Evolutionary conservation across 2,888 invertebrate genomes (phyloP).

Genomic region (Listrodromus nycthemerus): DNA sequence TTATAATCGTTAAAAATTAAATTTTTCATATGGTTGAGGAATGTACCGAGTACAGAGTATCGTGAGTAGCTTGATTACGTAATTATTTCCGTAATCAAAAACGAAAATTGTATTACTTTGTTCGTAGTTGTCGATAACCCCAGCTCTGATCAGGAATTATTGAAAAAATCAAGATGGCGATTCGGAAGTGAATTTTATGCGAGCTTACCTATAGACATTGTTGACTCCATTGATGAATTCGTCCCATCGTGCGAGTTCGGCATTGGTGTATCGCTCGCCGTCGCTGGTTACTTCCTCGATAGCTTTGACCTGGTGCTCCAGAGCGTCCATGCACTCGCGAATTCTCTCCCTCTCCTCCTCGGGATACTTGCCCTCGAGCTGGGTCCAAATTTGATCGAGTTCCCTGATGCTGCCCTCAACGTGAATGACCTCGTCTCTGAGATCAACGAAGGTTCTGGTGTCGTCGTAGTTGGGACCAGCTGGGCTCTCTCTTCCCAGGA

Average conservation of each 20-base stretch:
- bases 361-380: conserved; percentile 77
- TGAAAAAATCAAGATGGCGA: neutral
- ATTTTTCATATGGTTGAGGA: too few species aligned
- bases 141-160: too few species aligned
- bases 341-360: conserved; percentile 85
- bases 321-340: conserved; percentile 86
- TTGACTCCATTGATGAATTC: conserved; percentile 89
- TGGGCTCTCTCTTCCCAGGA: conserved; percentile 84
- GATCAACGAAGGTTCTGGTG: conserved; percentile 85
- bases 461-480: conserved; percentile 75
- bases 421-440: conserved; percentile 88
- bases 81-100: too few species aligned
- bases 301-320: conserved; percentile 89
- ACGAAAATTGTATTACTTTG: too few species aligned
- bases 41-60: too few species aligned
- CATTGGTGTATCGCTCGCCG: conserved; percentile 86
- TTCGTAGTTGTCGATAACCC: too few species aligned
- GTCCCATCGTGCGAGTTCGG: conserved; percentile 89
- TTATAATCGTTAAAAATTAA: conserved; percentile 6
- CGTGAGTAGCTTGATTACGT: too few species aligned
- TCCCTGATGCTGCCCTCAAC: conserved; percentile 89
- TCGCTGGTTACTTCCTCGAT: conserved; percentile 89
- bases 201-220: conserved; percentile 85
- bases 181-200: neutral
- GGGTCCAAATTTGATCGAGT: conserved; percentile 87